Evolutionary conservation across 1,140 invertebrate species (phyloP).

Genomic region (Drosophila ironensis): DNA sequence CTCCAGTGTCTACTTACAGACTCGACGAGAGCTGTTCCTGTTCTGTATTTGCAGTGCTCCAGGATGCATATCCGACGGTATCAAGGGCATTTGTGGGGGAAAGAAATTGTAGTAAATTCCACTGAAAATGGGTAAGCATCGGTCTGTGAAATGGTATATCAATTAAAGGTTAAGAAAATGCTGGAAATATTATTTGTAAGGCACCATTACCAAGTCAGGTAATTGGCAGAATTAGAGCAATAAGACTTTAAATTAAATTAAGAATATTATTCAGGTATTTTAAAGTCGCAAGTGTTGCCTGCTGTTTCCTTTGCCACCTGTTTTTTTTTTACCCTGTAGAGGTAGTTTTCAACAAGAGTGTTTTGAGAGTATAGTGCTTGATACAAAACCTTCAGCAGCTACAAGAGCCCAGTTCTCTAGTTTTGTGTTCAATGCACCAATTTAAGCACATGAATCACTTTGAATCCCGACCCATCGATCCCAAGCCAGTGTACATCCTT

Average conservation of each 20-base stretch:
- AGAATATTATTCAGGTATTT: not conserved
- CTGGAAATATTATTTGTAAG: not conserved
- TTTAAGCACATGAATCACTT: not conserved
- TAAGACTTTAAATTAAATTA: not conserved
- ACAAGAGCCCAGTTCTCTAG: not conserved
- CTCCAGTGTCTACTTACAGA: slow-evolving; percentile 50
- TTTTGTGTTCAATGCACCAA: not conserved
- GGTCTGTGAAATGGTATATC: not conserved
- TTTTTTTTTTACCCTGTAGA: not conserved
- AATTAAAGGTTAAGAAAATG: not conserved
- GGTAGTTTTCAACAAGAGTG: not conserved
- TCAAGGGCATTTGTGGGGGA: not conserved
- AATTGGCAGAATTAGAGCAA: not conserved
- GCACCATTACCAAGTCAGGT: no score
- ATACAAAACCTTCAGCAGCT: not conserved
- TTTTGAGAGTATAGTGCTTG: not conserved
- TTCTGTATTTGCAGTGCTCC: not conserved
- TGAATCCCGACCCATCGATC: not conserved
- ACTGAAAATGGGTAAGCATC: not conserved
- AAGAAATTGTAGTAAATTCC: no score
- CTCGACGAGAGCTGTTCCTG: slow-evolving; percentile 7
- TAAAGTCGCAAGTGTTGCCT: not conserved
- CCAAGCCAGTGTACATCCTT: not conserved
- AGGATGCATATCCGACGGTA: no score
- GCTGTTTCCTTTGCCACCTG: not conserved